A percentile compares a stretch with the other conserved stretches of the same genome.
Conservation (phyloP, 2,113 vertebrate species). For the Chamaetylas fuelleborni region DNA sequence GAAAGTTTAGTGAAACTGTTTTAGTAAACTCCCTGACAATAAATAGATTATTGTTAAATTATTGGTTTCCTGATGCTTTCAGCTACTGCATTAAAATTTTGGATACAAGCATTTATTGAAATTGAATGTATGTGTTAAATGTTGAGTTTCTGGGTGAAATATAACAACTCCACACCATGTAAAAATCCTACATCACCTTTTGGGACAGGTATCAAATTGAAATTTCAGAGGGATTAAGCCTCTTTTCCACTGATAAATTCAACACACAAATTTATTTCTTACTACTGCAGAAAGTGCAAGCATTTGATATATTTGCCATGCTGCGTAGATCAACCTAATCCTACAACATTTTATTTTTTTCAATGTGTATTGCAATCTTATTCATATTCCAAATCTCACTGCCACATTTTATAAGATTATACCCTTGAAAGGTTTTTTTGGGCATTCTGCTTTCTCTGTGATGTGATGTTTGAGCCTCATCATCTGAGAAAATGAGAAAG, state of each 20-base stretch:
- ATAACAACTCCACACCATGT: neutral
- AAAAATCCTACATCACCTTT: neutral
- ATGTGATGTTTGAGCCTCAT: slow-evolving; percentile 9
- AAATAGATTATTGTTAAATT: neutral
- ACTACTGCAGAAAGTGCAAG: neutral
- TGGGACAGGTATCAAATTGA: neutral
- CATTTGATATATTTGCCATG: neutral
- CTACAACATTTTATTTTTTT: neutral
- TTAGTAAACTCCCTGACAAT: neutral
- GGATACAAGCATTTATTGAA: neutral
- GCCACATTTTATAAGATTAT: neutral
- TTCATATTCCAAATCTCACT: neutral
- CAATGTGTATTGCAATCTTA: neutral
- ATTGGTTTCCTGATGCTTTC: neutral
- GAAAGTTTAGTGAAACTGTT: neutral
- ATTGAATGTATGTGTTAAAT: neutral
- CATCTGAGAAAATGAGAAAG: neutral
- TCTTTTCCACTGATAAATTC: neutral
- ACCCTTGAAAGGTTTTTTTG: slow-evolving; percentile 3
- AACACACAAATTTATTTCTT: slow-evolving; percentile 1
- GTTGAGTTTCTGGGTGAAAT: neutral
- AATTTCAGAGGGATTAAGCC: slow-evolving; percentile 33
- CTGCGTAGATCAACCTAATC: neutral
- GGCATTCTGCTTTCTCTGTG: neutral
- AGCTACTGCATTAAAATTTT: neutral